phyloP scores from a whole-genome alignment of 2,888 invertebrate species.

The Hedychridium roseum region DNA sequence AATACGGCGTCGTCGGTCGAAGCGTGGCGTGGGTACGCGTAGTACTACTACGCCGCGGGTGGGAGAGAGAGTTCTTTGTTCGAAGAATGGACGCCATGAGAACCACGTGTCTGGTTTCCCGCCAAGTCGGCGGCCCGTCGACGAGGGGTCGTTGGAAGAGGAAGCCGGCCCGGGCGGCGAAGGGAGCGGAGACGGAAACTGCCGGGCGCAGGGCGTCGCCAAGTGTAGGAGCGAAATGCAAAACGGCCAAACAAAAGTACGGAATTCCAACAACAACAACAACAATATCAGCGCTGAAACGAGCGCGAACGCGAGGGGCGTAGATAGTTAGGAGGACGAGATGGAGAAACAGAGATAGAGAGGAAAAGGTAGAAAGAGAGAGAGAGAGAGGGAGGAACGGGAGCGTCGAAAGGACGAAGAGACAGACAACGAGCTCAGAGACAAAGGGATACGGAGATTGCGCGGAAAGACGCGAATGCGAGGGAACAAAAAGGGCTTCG shows the following conservation, averaged over 20 bases:
- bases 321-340: no score
- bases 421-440: conserved; percentile 12
- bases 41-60: conserved; percentile 27
- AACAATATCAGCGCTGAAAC: no score
- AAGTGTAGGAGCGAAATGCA: no score
- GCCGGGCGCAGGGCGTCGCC: no score
- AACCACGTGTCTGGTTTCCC: conserved; percentile 53
- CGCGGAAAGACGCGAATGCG: no score
- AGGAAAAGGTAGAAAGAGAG: conserved; percentile 11
- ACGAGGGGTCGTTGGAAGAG: conserved; percentile 12
- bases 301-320: no score
- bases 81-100: conserved; percentile 42
- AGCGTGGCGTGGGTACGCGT: conserved; percentile 26
- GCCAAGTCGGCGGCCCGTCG: conserved; percentile 31
- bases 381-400: conserved; percentile 1
- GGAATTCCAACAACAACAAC: no score
- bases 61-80: conserved; percentile 34
- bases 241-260: no score
- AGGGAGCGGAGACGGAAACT: conserved; percentile 8
- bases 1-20: background rate
- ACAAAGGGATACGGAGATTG: no score
- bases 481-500: no score
- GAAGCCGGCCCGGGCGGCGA: conserved; percentile 18
- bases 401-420: conserved; percentile 3
- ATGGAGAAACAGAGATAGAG: conserved; percentile 21